Evolutionary conservation across 2,113 vertebrate genomes (phyloP), one percentile per base, ranked within the genome.

Genomic region (Camelus dromedarius): DNA sequence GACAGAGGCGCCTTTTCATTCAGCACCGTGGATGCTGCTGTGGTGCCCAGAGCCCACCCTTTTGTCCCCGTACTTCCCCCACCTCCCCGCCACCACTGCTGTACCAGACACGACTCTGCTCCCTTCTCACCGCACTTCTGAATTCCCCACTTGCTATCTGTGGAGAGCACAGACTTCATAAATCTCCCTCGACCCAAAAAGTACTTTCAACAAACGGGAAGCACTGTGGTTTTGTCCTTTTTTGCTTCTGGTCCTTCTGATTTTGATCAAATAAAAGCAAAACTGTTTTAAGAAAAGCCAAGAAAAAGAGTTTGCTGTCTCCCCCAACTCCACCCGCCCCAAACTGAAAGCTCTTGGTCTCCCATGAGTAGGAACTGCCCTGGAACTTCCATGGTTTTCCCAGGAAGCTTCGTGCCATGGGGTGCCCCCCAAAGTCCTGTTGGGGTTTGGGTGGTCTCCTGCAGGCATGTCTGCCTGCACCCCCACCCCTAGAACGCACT

Each of bases 331-430:
- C 38, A 42, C 30, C 42, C 16, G 6, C 3, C 0, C 18, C 2
- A 28, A 5, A 2, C 7, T 3, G 38, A 48, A 15, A 48, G 35
- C 0, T 19, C 11, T 16, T 0, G 18, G 16, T 52, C 26, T 42
- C 22, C 58, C 6, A 2, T 0, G 8, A 30, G 38, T 5, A 35
- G 38, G 32, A 3, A 1, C 8, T 19, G 32, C 35, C 50, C 81
- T 10, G 8, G 46, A 3, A 1, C 2, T 15, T 22, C 64, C 1
- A 1, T 15, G 20, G 12, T 48, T 38, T 69, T 28, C 50, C 42
- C 1, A 1, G 54, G 60, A 30, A 62, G n/a, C 52, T 69, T 3
- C 0, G 4, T 67, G 42, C 20, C 8, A 0, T 0, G 0, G 30
- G 50, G 9, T 52, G 8, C 10, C 52, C 50, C 13, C 8, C 8